Percentiles rank a stretch among this genome's conserved stretches.
These are phyloP conservation scores for Oplegnathus fasciatus DNA, from an alignment of 2,113 vertebrate genomes.

Conservation along the genomic window DNA sequence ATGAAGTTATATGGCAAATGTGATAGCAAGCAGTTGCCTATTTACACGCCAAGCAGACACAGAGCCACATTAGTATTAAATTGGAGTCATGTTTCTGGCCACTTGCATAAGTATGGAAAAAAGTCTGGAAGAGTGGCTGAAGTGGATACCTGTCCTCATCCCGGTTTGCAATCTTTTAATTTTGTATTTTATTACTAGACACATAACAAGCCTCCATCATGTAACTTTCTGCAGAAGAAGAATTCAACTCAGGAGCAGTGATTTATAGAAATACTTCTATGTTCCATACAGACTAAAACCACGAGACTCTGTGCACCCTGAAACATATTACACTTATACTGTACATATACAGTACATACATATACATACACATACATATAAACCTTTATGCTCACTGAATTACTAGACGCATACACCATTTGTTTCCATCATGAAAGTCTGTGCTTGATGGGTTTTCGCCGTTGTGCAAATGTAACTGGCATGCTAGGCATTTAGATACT, in stretches of 20 bases:
- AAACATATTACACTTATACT: neutral
- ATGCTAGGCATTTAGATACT: neutral
- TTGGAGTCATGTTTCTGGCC: too few species aligned
- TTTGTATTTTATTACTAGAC: neutral
- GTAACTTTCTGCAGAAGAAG: neutral
- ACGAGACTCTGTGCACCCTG: too few species aligned
- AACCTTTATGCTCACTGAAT: neutral
- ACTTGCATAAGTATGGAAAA: too few species aligned
- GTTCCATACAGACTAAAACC: neutral
- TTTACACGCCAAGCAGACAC: too few species aligned
- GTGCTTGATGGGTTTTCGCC: too few species aligned
- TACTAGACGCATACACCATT: neutral
- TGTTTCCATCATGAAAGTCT: too few species aligned
- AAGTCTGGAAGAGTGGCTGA: neutral
- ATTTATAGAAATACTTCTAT: neutral
- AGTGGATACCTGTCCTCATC: neutral
- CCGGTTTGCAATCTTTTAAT: neutral
- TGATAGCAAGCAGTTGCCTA: too few species aligned
- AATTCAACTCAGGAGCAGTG: neutral
- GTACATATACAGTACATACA: neutral
- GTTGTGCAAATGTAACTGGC: neutral
- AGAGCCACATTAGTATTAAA: too few species aligned
- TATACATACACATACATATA: neutral
- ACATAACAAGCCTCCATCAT: neutral
- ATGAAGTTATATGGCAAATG: too few species aligned